phyloP scores from a whole-genome alignment of 1,140 invertebrate species.

The Sycophaga agraensis region DNA sequence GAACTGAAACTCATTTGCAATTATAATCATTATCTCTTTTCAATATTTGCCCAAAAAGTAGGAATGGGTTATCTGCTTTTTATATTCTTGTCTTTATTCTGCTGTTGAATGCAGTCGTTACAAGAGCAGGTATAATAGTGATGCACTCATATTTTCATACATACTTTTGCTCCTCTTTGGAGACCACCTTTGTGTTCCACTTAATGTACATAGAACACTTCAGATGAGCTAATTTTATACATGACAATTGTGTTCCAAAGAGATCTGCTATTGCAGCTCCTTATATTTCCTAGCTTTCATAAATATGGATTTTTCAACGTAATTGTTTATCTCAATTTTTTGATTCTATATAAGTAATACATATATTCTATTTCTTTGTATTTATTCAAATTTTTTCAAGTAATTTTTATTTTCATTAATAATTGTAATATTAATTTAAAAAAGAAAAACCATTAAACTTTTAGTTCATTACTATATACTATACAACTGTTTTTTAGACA shows the following conservation, averaged over 20 bases:
- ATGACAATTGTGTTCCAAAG: not conserved
- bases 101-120: too few relatives aligned
- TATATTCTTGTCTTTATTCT: too few relatives aligned
- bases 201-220: not conserved
- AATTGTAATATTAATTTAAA: not conserved
- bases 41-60: too few relatives aligned
- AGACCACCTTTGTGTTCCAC: not conserved
- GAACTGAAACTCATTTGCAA: too few relatives aligned
- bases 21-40: too few relatives aligned
- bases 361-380: not conserved
- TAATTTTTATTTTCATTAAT: not conserved
- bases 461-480: not conserved
- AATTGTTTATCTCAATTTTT: too few relatives aligned
- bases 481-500: too few relatives aligned
- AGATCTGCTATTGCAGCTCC: not conserved
- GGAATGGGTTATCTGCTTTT: too few relatives aligned
- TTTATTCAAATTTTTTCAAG: not conserved
- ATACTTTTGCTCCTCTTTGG: not conserved
- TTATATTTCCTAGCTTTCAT: too few relatives aligned
- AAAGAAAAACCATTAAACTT: too few relatives aligned
- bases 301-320: too few relatives aligned
- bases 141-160: not conserved
- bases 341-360: too few relatives aligned
- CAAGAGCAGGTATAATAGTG: not conserved
- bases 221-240: slow-evolving; percentile 18